Percentiles rank a stretch among this genome's conserved stretches.
These are phyloP conservation scores for Lophura nycthemera DNA, from an alignment of 2,113 vertebrate species.

Conservation along the genomic window DNA sequence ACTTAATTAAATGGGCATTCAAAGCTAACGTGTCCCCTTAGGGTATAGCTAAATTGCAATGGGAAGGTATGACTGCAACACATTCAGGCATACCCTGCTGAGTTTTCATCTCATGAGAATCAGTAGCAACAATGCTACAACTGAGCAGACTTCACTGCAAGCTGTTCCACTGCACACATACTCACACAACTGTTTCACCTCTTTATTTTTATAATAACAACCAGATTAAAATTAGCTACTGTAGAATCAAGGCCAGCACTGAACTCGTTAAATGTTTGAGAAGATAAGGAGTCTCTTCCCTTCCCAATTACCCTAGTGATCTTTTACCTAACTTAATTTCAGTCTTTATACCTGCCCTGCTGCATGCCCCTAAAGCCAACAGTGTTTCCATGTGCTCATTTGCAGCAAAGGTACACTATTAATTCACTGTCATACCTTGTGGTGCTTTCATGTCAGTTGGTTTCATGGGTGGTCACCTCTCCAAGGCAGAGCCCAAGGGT, in stretches of 20 bases:
- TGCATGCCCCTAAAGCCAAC: not conserved
- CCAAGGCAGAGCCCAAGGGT: not conserved
- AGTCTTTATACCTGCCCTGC: not conserved
- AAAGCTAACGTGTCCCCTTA: not conserved
- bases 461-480: slow-evolving; percentile 39
- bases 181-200: not conserved
- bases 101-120: not conserved
- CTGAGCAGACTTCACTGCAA: not conserved
- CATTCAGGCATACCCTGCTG: not conserved
- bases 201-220: not conserved
- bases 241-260: not conserved
- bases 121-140: not conserved
- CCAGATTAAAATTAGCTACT: not conserved
- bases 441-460: not conserved
- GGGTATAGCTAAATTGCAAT: not conserved
- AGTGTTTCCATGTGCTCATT: not conserved
- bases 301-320: not conserved
- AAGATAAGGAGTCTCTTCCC: not conserved
- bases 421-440: not conserved
- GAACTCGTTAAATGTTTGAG: not conserved
- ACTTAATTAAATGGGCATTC: slow-evolving; percentile 52
- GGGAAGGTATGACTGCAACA: not conserved
- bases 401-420: not conserved
- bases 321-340: not conserved
- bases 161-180: not conserved